Conservation (phyloP, 2,113 vertebrate species). For the Microcebus ravelobensis region DNA sequence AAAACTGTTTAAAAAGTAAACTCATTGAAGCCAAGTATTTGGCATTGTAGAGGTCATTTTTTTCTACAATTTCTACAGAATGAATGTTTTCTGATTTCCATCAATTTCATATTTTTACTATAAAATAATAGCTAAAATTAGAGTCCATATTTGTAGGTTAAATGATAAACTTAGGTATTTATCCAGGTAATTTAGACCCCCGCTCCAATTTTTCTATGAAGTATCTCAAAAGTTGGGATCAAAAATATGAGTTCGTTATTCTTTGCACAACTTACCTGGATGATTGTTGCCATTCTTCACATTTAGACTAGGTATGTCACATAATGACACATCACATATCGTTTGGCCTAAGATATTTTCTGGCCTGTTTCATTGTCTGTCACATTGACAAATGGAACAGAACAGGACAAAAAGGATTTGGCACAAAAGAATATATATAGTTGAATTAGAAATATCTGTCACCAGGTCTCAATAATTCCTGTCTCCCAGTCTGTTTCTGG, state of each 20-base stretch:
- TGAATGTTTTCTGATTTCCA: conserved; percentile 16
- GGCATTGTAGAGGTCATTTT: background rate
- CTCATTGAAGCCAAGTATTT: background rate
- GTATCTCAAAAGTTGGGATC: background rate
- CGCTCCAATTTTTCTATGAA: background rate
- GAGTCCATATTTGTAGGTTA: background rate
- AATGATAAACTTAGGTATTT: background rate
- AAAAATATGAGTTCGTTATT: conserved; percentile 40
- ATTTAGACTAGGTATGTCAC: conserved; percentile 34
- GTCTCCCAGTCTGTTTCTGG: conserved; percentile 43
- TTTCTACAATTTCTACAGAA: background rate
- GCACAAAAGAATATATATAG: conserved; percentile 43
- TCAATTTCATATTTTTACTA: background rate
- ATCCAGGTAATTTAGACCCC: background rate
- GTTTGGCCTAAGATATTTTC: conserved; percentile 60
- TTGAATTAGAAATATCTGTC: conserved; percentile 67
- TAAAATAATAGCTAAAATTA: background rate
- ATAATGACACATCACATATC: conserved; percentile 51
- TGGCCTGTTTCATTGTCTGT: conserved; percentile 33
- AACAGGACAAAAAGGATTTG: background rate
- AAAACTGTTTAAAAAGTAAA: background rate
- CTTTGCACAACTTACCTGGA: conserved; percentile 37
- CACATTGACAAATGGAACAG: conserved; percentile 51
- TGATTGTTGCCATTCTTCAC: conserved; percentile 55
- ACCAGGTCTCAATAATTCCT: conserved; percentile 52